Evolutionary conservation across 92 coral and sea anemone genomes (phyloP).

Genomic region (Phenganax marumi): DNA sequence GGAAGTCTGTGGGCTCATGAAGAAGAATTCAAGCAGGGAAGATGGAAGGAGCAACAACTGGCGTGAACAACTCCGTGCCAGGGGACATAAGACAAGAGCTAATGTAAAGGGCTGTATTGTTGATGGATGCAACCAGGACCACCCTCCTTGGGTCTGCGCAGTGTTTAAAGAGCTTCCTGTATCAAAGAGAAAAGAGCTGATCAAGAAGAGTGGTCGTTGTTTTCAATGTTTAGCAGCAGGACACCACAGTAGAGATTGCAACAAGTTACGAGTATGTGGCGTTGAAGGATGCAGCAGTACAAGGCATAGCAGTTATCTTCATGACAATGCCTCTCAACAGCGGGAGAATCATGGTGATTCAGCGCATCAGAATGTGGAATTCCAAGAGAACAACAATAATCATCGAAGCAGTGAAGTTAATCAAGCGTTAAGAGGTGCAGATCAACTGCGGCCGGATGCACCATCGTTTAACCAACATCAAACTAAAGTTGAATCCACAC

Average conservation of each 20-base stretch:
- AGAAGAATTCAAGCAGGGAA: not conserved
- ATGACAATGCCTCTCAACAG: not conserved
- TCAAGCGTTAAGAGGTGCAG: no score
- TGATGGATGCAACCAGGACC: not conserved
- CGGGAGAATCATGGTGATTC: not conserved
- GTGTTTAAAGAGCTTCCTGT: constrained; percentile 17
- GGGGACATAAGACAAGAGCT: not conserved
- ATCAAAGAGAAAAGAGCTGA: not conserved
- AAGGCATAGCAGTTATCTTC: constrained; percentile 49
- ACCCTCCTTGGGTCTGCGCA: constrained; percentile 20
- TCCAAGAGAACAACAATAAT: not conserved
- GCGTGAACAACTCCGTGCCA: not conserved
- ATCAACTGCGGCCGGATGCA: not conserved
- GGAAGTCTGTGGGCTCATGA: not conserved
- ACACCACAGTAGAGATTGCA: constrained; percentile 11
- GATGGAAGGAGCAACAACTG: not conserved
- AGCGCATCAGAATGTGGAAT: no score
- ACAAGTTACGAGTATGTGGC: constrained; percentile 31
- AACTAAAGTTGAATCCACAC: not conserved
- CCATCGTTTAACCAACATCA: not conserved
- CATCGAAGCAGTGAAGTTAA: not conserved
- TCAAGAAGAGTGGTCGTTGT: not conserved
- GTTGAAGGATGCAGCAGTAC: constrained; percentile 40
- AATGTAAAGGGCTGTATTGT: not conserved
- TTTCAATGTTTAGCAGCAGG: constrained; percentile 22